Percentiles rank a stretch among this genome's conserved stretches.
phyloP scores from a whole-genome alignment of 2,888 invertebrate species.

The Lordiphosa andalusiaca region DNA sequence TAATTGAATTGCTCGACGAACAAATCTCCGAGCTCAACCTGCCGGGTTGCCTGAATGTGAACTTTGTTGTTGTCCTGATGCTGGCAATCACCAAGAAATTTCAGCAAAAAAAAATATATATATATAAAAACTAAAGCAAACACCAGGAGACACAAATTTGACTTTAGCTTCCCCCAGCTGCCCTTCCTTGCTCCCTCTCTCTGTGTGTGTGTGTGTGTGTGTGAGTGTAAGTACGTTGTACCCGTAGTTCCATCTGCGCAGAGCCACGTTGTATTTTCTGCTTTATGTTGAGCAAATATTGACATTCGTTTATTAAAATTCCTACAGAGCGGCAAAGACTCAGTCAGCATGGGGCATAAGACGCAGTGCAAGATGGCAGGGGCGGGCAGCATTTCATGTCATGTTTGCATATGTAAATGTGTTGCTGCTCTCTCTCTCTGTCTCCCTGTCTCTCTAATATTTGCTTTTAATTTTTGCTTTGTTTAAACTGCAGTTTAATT shows the following conservation, averaged over 20 bases:
- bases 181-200: constrained; percentile 1
- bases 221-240: too few relatives aligned
- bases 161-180: constrained; percentile 19
- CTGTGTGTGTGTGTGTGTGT: neutral
- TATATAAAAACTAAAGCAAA: constrained; percentile 35
- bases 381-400: constrained; percentile 53
- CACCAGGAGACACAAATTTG: constrained; percentile 42
- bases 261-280: constrained; percentile 46
- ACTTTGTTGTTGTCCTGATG: neutral
- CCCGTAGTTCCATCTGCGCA: constrained; percentile 16
- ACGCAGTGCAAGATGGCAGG: constrained; percentile 20
- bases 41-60: constrained; percentile 1
- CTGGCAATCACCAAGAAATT: neutral
- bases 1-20: constrained; percentile 31
- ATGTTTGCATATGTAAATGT: constrained; percentile 75
- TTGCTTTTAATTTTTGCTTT: constrained; percentile 78
- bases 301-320: constrained; percentile 78
- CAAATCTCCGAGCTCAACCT: constrained; percentile 18
- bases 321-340: constrained; percentile 64
- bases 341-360: constrained; percentile 59
- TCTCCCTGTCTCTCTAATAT: constrained; percentile 55
- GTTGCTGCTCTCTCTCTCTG: constrained; percentile 15
- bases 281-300: constrained; percentile 77
- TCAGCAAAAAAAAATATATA: constrained; percentile 13
- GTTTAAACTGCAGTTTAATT: constrained; percentile 77